phyloP scores from a whole-genome alignment of 2,888 invertebrate genomes.

The Lomographa bimaculata region DNA sequence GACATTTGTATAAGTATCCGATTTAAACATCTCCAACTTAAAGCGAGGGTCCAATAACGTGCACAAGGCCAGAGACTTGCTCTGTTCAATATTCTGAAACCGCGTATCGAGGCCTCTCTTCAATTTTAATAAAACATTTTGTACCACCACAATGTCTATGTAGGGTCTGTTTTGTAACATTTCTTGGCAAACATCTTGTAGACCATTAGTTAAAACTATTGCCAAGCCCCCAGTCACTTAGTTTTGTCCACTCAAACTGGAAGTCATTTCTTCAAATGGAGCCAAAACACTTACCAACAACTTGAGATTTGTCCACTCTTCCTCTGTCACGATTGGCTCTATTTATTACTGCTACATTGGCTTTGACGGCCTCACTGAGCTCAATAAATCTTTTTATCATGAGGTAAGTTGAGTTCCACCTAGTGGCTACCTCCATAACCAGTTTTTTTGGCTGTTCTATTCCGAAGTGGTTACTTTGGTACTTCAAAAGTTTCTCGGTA shows the following conservation, averaged over 20 bases:
- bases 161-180: background rate
- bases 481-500: too few relatives aligned
- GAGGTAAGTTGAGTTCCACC: slow-evolving; percentile 38
- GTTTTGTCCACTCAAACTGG: slow-evolving; percentile 33
- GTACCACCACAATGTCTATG: too few relatives aligned
- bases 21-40: slow-evolving; percentile 21
- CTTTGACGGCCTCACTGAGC: slow-evolving; percentile 29
- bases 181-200: slow-evolving; percentile 8
- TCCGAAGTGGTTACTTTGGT: too few relatives aligned
- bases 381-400: slow-evolving; percentile 37
- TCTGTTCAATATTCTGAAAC: slow-evolving; percentile 27
- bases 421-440: slow-evolving; percentile 18
- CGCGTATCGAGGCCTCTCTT: slow-evolving; percentile 22
- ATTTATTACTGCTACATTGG: slow-evolving; percentile 21
- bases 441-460: too few relatives aligned
- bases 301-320: slow-evolving; percentile 31
- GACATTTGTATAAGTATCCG: slow-evolving; percentile 27
- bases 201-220: slow-evolving; percentile 33
- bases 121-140: slow-evolving; percentile 4
- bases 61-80: slow-evolving; percentile 26
- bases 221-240: slow-evolving; percentile 34
- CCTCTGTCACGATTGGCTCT: slow-evolving; percentile 24
- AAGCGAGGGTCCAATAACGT: slow-evolving; percentile 32
- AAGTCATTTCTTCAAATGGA: slow-evolving; percentile 34
- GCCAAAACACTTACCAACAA: slow-evolving; percentile 28